Conservation (phyloP, 2,113 vertebrate genomes). For the Notothenia rossii region DNA sequence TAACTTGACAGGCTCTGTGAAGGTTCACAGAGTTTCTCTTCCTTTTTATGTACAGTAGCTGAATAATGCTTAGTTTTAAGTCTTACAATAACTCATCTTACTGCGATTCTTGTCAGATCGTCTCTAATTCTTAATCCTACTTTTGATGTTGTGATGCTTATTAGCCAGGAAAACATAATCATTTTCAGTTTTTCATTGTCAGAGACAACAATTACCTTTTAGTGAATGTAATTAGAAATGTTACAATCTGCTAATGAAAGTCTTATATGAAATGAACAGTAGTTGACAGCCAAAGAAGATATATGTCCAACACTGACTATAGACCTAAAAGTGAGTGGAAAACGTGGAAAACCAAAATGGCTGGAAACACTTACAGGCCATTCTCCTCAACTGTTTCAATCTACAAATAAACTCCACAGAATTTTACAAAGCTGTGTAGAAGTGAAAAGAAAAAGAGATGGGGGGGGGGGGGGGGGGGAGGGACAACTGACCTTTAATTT, state of each 20-base stretch:
- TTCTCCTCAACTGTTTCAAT: constrained; percentile 75
- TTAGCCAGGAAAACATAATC: constrained; percentile 34
- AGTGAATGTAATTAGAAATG: constrained; percentile 15
- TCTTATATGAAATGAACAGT: constrained; percentile 9
- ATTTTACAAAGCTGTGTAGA: constrained; percentile 80
- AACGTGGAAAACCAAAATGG: constrained; percentile 74
- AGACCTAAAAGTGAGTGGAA: constrained; percentile 63
- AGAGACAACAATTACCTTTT: constrained; percentile 1
- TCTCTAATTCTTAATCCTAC: constrained; percentile 9
- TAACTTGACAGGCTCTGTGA: constrained; percentile 42
- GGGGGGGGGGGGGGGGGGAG: constrained; percentile 35
- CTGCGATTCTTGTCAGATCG: constrained; percentile 33
- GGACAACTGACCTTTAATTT: constrained; percentile 60
- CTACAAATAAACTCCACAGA: constrained; percentile 81
- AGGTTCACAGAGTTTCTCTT: constrained; percentile 69
- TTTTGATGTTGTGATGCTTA: constrained; percentile 40
- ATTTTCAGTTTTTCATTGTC: constrained; percentile 21
- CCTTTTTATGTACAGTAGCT: constrained; percentile 56
- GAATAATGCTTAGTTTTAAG: constrained; percentile 29
- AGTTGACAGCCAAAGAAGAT: constrained; percentile 41
- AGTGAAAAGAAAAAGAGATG: constrained; percentile 44
- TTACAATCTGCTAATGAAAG: constrained; percentile 11
- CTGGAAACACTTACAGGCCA: constrained; percentile 80
- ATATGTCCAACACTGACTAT: constrained; percentile 57
- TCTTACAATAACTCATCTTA: constrained; percentile 57